phyloP scores from a whole-genome alignment of 2,797 vertebrate species.

The Neosilurus mollespiculum region DNA sequence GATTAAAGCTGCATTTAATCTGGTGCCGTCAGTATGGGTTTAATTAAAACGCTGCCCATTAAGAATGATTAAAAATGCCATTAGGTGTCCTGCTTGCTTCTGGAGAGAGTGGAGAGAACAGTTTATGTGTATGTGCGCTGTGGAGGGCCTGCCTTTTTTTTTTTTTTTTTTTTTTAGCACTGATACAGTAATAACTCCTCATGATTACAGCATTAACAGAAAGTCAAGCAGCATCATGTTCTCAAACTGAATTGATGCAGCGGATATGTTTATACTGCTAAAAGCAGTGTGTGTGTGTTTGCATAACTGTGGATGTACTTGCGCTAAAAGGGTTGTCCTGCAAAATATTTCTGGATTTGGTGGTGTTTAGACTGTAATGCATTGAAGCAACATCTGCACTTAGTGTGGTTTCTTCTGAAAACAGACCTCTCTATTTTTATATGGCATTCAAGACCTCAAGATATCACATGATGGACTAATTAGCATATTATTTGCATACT shows the following conservation, averaged over 20 bases:
- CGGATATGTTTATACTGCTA: slow-evolving; percentile 7
- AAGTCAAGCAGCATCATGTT: slow-evolving; percentile 33
- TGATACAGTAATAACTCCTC: slow-evolving; percentile 45
- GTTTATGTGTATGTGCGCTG: slow-evolving; percentile 4
- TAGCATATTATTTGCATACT: neutral
- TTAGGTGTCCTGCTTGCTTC: slow-evolving; percentile 44
- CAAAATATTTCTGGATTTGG: slow-evolving; percentile 21
- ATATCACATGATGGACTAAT: neutral
- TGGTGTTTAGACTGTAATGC: neutral
- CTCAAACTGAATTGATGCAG: neutral
- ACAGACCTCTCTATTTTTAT: slow-evolving; percentile 14
- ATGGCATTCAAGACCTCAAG: neutral
- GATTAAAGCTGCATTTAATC: slow-evolving; percentile 55
- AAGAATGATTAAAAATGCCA: slow-evolving; percentile 58
- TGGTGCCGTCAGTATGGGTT: slow-evolving; percentile 57
- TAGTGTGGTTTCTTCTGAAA: slow-evolving; percentile 6
- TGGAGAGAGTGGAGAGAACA: slow-evolving; percentile 34
- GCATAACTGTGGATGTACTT: slow-evolving; percentile 12
- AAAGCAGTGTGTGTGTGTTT: slow-evolving; percentile 3
- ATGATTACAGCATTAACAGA: slow-evolving; percentile 41
- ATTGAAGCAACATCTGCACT: neutral
- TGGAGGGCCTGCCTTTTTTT: slow-evolving; percentile 36
- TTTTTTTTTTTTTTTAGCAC: slow-evolving; percentile 50
- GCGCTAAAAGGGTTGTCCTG: slow-evolving; percentile 3
- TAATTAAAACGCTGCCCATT: slow-evolving; percentile 58